Conservation (phyloP, 2,797 vertebrate genomes). For the Clamator glandarius region DNA sequence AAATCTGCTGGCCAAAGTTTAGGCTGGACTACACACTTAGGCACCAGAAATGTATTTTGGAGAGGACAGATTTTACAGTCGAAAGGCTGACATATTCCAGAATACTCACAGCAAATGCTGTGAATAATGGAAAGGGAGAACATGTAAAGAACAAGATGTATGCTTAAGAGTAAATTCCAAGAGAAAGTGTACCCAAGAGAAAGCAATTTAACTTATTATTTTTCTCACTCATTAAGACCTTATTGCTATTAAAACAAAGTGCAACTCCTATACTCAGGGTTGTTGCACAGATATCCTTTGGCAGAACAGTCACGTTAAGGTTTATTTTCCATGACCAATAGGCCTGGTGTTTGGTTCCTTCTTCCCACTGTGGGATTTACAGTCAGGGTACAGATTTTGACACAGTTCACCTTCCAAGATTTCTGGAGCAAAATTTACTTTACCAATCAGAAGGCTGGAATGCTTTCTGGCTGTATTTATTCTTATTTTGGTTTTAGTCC, state of each 20-base stretch:
- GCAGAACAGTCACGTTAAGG: background rate
- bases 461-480: background rate
- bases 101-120: background rate
- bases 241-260: background rate
- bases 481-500: background rate
- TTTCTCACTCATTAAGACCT: background rate
- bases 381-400: background rate
- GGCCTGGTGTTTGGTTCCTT: background rate
- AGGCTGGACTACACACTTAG: background rate
- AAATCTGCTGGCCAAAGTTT: background rate
- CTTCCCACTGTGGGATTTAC: background rate
- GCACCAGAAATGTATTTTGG: background rate
- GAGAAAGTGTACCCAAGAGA: background rate
- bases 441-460: background rate
- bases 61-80: background rate
- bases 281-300: background rate
- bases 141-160: background rate
- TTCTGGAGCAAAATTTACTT: background rate
- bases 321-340: constrained; percentile 20
- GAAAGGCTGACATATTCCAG: constrained; percentile 9
- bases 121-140: background rate
- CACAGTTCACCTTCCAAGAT: background rate
- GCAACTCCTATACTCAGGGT: background rate
- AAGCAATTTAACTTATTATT: background rate
- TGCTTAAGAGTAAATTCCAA: background rate